These are phyloP conservation scores for Brachystomella parvula DNA, from an alignment of 1,140 invertebrate genomes.

Conservation along the genomic window DNA sequence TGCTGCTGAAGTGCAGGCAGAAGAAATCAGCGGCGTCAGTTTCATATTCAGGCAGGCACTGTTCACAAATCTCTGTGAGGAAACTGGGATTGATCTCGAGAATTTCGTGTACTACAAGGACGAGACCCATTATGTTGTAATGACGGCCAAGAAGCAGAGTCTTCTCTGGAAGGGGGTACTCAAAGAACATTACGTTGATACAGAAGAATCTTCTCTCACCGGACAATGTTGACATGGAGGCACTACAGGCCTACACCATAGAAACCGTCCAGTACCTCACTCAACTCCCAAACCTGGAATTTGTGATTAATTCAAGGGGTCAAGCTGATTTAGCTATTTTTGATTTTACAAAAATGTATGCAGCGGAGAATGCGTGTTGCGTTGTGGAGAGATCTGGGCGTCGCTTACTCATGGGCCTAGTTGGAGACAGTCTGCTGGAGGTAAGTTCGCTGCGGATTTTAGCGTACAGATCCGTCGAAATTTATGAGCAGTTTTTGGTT, in stretches of 20 bases:
- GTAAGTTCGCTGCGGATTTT: conserved; percentile 38
- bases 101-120: conserved; percentile 54
- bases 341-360: conserved; percentile 56
- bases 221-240: conserved; percentile 50
- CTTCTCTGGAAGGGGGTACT: conserved; percentile 52
- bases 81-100: conserved; percentile 52
- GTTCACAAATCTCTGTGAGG: conserved; percentile 46
- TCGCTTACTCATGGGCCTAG: conserved; percentile 47
- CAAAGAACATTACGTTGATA: conserved; percentile 48
- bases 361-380: conserved; percentile 49
- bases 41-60: conserved; percentile 53
- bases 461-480: too few species aligned
- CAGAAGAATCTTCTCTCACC: conserved; percentile 45
- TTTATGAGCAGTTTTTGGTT: too few species aligned
- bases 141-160: conserved; percentile 54
- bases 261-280: conserved; percentile 54
- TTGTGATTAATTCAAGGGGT: conserved; percentile 52
- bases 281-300: conserved; percentile 48
- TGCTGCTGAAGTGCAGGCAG: conserved; percentile 46
- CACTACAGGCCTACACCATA: conserved; percentile 46
- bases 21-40: conserved; percentile 52
- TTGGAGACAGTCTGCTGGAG: conserved; percentile 53
- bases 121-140: conserved; percentile 53
- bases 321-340: conserved; percentile 55
- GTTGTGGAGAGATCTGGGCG: conserved; percentile 45